A percentile compares a stretch with the other conserved stretches of the same genome.
These are phyloP conservation scores for Carettochelys insculpta DNA, from an alignment of 2,113 vertebrate species.

Conservation along the genomic window DNA sequence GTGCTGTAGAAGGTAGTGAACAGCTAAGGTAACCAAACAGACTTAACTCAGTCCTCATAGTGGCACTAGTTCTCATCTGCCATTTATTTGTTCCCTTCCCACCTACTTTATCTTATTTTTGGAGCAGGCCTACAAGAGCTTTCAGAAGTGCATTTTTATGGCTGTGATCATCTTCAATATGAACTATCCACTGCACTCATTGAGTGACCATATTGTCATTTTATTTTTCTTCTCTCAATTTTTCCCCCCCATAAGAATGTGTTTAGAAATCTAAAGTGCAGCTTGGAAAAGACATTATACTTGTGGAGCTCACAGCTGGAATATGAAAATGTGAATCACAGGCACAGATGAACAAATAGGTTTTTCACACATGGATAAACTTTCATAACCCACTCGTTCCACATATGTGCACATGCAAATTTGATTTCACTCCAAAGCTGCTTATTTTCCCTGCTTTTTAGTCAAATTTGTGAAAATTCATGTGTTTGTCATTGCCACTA, in stretches of 20 bases:
- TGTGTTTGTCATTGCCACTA: neutral
- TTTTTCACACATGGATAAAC: neutral
- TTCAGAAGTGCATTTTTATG: neutral
- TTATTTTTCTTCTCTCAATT: neutral
- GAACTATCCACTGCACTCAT: neutral
- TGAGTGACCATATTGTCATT: neutral
- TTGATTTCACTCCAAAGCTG: neutral
- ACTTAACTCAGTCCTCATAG: accelerated
- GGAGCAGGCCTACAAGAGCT: neutral
- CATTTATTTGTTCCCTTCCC: accelerated
- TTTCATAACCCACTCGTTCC: neutral
- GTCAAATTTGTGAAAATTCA: neutral
- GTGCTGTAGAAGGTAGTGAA: neutral
- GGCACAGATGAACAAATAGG: neutral
- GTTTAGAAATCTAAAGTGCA: neutral
- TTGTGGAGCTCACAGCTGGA: neutral
- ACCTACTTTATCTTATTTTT: neutral
- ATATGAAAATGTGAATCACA: neutral
- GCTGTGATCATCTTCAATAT: neutral
- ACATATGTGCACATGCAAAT: neutral
- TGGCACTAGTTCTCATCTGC: accelerated
- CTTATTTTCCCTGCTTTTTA: neutral
- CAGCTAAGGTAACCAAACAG: accelerated
- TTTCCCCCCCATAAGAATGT: neutral
- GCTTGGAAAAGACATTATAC: neutral